A percentile compares a stretch with the other conserved stretches of the same genome.
Evolutionary conservation across 2,113 vertebrate species (phyloP).

Genomic region (Pampusana beccarii): DNA sequence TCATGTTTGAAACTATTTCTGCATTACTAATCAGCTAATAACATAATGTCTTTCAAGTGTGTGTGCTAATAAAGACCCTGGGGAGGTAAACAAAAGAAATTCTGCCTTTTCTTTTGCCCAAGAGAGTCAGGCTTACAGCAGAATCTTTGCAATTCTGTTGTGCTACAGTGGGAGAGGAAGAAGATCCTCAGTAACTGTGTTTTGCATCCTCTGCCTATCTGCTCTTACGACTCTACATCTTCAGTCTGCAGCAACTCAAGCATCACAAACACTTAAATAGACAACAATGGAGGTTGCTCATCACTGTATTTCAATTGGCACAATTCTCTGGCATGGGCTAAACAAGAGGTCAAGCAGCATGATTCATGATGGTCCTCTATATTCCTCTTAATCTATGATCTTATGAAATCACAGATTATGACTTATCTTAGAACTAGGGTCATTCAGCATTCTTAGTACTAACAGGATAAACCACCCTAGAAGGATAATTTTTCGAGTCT

Average conservation of each 20-base stretch:
- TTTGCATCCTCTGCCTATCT: background rate
- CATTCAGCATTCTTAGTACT: background rate
- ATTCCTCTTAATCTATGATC: background rate
- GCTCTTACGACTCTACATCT: background rate
- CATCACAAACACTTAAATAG: background rate
- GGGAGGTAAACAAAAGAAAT: constrained; percentile 59
- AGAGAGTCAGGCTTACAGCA: background rate
- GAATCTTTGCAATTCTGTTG: constrained; percentile 23
- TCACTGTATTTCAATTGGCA: background rate
- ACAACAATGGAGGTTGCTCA: background rate
- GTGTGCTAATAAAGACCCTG: constrained; percentile 50
- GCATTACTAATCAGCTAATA: constrained; percentile 62
- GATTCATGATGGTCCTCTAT: background rate
- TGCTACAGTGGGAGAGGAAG: background rate
- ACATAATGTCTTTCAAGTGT: constrained; percentile 24
- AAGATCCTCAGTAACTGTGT: background rate
- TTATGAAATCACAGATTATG: background rate
- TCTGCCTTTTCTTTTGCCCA: constrained; percentile 1
- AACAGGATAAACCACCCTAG: background rate
- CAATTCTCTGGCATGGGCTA: background rate
- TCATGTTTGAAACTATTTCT: constrained; percentile 38
- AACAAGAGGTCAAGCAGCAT: background rate
- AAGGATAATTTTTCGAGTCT: background rate
- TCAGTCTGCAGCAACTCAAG: background rate
- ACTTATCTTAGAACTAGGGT: background rate